Base-by-base conservation (phyloP, 2,113 vertebrate genomes). In the Phoxinus phoxinus region DNA sequence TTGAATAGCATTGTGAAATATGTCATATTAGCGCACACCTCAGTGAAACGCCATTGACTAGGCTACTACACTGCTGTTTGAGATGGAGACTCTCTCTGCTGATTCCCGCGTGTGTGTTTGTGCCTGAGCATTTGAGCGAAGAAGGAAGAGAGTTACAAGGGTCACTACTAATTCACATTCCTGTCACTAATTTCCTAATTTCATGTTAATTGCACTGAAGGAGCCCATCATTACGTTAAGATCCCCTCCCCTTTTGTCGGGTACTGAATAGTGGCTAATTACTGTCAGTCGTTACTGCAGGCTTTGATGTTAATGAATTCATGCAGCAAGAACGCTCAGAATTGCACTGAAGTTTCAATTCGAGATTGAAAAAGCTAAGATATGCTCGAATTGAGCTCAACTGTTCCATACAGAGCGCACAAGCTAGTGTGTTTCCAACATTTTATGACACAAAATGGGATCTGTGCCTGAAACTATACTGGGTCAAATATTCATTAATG, bases 151-250 rank as follows among this genome's bases (percentile, higher is more conserved):
- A 35, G 65, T 7, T 32, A 78, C 35, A 76, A 78, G 48, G 90
- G 85, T 89, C 86, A 84, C 35, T 61, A 35, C 73, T 89, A 83
- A 91, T 91, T 90, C 82, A 76, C 82, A 86, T 87, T 89, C 86
- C 73, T 88, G 82, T 87, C 85, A 88, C 84, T 90, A 59, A 89
- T 90, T 87, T 83, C 69, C 69, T 80, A 85, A 81, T 87, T 76
- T 86, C 35, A 78, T 51, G 61, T 89, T 88, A 87, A 93, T 91
- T 88, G 81, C 87, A 86, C 83, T 84, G 76, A 86, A 90, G 88
- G 86, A 86, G 51, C 73, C 27, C 59, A 56, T 44, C 30, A 76
- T 81, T 85, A 78, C 79, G 67, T 84, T 78, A 63, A 82, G 51
- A 86, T 61, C 21, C 63, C 76, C 46, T 79, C 83, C 69, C 63